Evolutionary conservation across 2,888 invertebrate genomes (phyloP), one percentile per base, ranked within the genome.

Genomic region (Smittia sp.): DNA sequence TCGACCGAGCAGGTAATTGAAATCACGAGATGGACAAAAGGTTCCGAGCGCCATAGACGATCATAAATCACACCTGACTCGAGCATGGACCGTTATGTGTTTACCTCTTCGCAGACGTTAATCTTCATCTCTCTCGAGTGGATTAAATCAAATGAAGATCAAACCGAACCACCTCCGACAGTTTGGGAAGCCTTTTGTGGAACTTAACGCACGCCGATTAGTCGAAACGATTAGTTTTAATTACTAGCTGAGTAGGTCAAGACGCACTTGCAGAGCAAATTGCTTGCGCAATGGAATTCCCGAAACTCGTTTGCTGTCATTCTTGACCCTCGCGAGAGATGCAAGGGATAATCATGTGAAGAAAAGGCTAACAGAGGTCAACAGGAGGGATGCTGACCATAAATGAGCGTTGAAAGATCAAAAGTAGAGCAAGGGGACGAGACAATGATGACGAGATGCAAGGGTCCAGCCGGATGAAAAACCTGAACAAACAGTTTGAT

Each of bases 301-400:
- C 13, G 15, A 46, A 46, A 46, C 11, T 46, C 15, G 46, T 46
- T 46, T 46, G 2, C 46, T 3, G 6, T 58, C 22, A 58, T 58
- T 18, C 22, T 18, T 46, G 52, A 70, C 52, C 69, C 52, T 70
- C 54, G 18, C n/a, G 13, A 39, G 52, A 52, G 52, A 52, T 58
- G 6, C n/a, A 58, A 32, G 25, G n/a, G 25, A 70, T 39, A 15
- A 27, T 70, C 6, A 18, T 1, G 46, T 70, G 52, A 70, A 38
- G 25, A 46, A 46, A 11, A 39, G 41, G 68, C 25, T 46, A 52
- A n/a, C n/a, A n/a, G 27, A 46, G 69, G 69, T 70, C 54, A 70
- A 27, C 20, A 46, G 25, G 41, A 70, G 69, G 69, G 69, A 70
- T 70, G 68, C 68, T 68, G 68, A 68, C 20, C 20, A 7, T 68